A percentile compares a stretch with the other conserved stretches of the same genome.
Evolutionary conservation across 2,888 invertebrate species (phyloP).

Genomic region (Aethes cnicana): DNA sequence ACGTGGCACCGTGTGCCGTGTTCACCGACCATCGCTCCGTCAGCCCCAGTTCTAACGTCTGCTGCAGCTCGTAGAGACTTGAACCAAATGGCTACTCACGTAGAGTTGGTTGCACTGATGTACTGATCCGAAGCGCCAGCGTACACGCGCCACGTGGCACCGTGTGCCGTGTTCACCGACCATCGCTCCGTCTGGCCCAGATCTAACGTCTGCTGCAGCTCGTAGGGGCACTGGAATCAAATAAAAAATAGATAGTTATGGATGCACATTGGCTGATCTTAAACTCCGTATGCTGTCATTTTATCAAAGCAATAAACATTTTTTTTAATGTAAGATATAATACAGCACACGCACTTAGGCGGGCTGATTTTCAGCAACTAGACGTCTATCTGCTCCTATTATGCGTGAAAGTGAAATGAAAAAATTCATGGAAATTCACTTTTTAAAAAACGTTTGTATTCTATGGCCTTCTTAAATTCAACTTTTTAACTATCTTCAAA

Average conservation of each 20-base stretch:
- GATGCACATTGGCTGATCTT: not conserved
- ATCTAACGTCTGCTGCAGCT: constrained; percentile 69
- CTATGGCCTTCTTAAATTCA: too few species aligned
- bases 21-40: constrained; percentile 71
- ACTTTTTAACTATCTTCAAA: too few species aligned
- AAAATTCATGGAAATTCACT: too few species aligned
- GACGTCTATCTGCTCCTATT: too few species aligned
- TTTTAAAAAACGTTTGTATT: too few species aligned
- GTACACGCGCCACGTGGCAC: constrained; percentile 82
- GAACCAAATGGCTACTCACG: constrained; percentile 55
- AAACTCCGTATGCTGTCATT: too few species aligned
- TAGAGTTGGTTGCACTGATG: constrained; percentile 60
- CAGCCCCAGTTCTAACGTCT: constrained; percentile 53
- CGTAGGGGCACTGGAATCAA: constrained; percentile 84
- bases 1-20: constrained; percentile 76
- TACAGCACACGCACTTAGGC: too few species aligned
- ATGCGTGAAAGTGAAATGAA: too few species aligned
- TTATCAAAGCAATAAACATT: too few species aligned
- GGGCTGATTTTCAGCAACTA: too few species aligned
- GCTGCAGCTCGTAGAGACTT: constrained; percentile 81
- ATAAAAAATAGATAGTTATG: not conserved
- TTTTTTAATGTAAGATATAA: too few species aligned
- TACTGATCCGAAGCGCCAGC: constrained; percentile 70
- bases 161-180: constrained; percentile 76
- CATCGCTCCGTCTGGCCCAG: constrained; percentile 59